These are phyloP conservation scores for Acrocyrtus sp. DNA, from an alignment of 2,888 invertebrate genomes.

Conservation along the genomic window DNA sequence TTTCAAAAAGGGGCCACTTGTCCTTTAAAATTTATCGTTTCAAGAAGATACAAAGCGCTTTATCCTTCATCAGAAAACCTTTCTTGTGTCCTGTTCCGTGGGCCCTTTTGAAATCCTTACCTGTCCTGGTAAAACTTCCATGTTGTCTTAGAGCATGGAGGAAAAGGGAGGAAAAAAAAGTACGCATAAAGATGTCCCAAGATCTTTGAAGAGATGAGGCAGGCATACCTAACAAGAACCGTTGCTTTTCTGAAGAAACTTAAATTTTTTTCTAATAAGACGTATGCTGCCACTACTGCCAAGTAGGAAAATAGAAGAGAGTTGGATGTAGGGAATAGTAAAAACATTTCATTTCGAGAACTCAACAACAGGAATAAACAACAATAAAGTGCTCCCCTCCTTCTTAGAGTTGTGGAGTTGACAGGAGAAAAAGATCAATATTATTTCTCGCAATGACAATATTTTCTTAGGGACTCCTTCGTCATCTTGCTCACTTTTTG, in stretches of 20 bases:
- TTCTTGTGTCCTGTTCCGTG: background rate
- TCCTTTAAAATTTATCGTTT: constrained; percentile 4
- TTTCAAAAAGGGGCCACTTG: background rate
- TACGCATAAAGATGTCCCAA: too few species aligned
- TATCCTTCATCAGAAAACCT: background rate
- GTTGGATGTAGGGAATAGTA: background rate
- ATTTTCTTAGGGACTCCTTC: constrained; percentile 37
- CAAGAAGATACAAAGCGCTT: background rate
- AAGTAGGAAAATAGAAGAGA: background rate
- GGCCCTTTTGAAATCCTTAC: constrained; percentile 21
- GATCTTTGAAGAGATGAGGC: background rate
- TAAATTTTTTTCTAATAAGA: background rate
- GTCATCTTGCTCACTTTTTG: too few species aligned
- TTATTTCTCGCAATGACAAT: constrained; percentile 38
- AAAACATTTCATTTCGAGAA: background rate
- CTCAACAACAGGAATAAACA: constrained; percentile 3
- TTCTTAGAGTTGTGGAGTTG: constrained; percentile 10
- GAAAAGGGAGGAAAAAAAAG: background rate
- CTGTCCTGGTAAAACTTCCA: constrained; percentile 23
- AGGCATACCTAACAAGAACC: background rate
- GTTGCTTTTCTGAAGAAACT: background rate
- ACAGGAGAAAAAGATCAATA: constrained; percentile 40
- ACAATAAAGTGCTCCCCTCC: background rate
- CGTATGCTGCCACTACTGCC: too few species aligned
- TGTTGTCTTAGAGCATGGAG: constrained; percentile 24